phyloP scores from a whole-genome alignment of 2,888 invertebrate species.

The Meliscaeva auricollis region DNA sequence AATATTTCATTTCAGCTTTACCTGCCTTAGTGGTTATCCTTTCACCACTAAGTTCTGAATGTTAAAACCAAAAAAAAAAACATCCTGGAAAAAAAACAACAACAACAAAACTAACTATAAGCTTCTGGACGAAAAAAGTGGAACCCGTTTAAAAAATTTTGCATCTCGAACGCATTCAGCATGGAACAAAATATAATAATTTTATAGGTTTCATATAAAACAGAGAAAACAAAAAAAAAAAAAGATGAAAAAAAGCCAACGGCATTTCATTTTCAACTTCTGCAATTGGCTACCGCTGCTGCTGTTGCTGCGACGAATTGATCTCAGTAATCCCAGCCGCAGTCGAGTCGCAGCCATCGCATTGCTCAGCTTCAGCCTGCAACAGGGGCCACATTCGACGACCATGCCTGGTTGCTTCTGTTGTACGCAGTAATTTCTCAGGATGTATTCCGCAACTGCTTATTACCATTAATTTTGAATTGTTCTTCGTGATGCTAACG shows the following conservation, averaged over 20 bases:
- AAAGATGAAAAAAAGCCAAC: conserved; percentile 57
- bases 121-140: conserved; percentile 4
- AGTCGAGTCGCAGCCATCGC: conserved; percentile 4
- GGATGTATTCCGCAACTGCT: conserved; percentile 80
- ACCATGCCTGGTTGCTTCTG: conserved; percentile 80
- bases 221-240: conserved; percentile 29
- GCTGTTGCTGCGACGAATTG: conserved; percentile 58
- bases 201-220: conserved; percentile 53
- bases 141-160: conserved; percentile 54
- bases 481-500: conserved; percentile 84
- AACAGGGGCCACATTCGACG: conserved; percentile 56
- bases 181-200: conserved; percentile 72
- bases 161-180: conserved; percentile 52
- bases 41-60: too few relatives aligned
- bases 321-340: conserved; percentile 60
- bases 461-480: conserved; percentile 84
- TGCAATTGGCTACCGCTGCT: conserved; percentile 61
- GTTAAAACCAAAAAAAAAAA: too few relatives aligned
- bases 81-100: conserved; percentile 1
- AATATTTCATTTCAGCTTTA: too few relatives aligned
- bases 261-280: conserved; percentile 69
- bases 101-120: neutral
- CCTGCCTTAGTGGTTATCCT: too few relatives aligned
- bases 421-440: conserved; percentile 84
- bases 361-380: conserved; percentile 5